Evolutionary conservation across 2,888 invertebrate species (phyloP), one percentile per base, ranked within the genome.

Genomic region (Uropetala carovei): DNA sequence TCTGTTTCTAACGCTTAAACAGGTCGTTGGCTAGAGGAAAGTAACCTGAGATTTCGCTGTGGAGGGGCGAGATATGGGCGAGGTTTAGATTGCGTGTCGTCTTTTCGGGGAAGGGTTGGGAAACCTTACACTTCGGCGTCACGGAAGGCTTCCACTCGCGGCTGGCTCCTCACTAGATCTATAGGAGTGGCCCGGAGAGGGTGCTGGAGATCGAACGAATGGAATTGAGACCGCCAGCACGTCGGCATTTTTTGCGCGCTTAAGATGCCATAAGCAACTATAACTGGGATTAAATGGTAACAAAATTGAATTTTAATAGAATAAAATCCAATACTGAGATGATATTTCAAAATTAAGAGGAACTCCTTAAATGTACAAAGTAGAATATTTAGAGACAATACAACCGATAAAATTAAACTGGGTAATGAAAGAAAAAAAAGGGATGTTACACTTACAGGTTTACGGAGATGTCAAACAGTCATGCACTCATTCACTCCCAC

Each of bases 101-200:
- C 75, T 75, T 75, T 75, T 75, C 27, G 75, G 11, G 75, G 75
- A 27, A 75, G 27, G 75, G 9, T 8, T 9, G 75, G 27, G 75
- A 75, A 75, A 75, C 75, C 75, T 27, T 75, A 75, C 27, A 75
- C 75, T 27, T 10, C 18, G 22, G 75, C 75, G 75, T 75, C 68
- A 68, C n/a, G 68, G 68, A 68, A 22, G 9, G 22, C 68, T 10
- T 68, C 75, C 27, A 27, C 10, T 9, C 22, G 27, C 27, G 3
- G 75, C 75, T 10, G 27, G n/a, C 75, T 75, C 27, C n/a, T 75
- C 75, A 75, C 8, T 75, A 75, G 22, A 22, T 14, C 27, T 22
- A 9, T 0, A 27, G 11, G 27, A 75, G 75, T 13, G 75, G 18
- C 27, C 13, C 27, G 13, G 10, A 22, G 27, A 75, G 27, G 75